Evolutionary conservation across 30 jellyfish, hydroid and myxozoan species (phyloP), one percentile per base, ranked within the genome.

Genomic region (Hydractinia echinata): DNA sequence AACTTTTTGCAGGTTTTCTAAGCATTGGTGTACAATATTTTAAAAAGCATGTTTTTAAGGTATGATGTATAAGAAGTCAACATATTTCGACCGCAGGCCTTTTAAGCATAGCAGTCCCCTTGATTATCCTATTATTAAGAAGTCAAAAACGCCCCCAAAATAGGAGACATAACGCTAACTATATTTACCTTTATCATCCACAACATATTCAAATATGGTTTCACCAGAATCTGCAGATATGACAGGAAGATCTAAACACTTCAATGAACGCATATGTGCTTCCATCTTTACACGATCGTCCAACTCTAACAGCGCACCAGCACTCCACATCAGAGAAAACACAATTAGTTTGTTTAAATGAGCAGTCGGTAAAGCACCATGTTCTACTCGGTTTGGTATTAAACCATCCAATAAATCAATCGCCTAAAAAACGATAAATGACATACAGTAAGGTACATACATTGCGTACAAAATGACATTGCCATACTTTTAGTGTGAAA

Each of bases 291-390:
- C 85, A 4, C 97, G 88, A 68, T 91, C 97, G 56, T 76, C 88
- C 55, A 91, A 79, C 86, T 91, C 97, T 58, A 91, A 80, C 84
- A 91, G 74, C 5, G 97, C 97, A 11, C 97, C 97, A 19, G 89
- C 97, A 73, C 97, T 91, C 97, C 97, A 91, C 97, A 91, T 86
- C 10, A 91, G 10, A 5, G 96, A 86, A 82, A 91, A 91, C 7
- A 88, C 96, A 55, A 91, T 90, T 44, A 91, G 91, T 69, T 77
- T 86, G 51, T 84, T 89, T 52, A 91, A 85, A 71, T 91, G 96
- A 13, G 62, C 73, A 10, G 83, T 67, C 11, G 95, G 77, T 30
- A 91, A 79, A 51, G 70, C 61, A 3, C 97, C 96, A 70, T 66
- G 69, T 50, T 85, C 95, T 49, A 82, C 94, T 50, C 86, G 87